Base-by-base conservation (phyloP, 2,797 vertebrate genomes). In the Hypotaenidia philippensis region DNA sequence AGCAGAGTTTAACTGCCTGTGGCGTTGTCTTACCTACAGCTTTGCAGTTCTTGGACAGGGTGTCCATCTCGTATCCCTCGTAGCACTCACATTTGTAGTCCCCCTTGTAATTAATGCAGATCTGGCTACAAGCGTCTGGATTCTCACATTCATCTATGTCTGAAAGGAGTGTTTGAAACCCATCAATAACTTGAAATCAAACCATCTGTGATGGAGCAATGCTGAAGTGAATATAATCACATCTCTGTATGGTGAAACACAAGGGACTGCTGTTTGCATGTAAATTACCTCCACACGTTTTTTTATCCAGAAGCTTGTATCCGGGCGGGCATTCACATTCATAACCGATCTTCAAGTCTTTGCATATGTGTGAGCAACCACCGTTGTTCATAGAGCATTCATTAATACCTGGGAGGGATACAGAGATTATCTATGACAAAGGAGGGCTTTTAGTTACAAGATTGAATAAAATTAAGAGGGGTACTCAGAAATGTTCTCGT, bases 71-170 rank as follows among this genome's bases (percentile, higher is more conserved):
- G 0, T 99, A 99, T 94, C 99, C 99, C 89, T 99, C 98, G 82
- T 99, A 99, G 97, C 99, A 99, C 95, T 99, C 99, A 9, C 99
- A 99, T 97, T 99, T 99, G 95, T 99, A 99, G 98, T 99, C 99
- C 49, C 99, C 99, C 98, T 99, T 99, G 98, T 99, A 99, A 98
- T 99, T 99, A 98, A 99, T 98, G 97, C 99, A 99, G 98, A 99
- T 99, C 97, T 99, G 99, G 98, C 99, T 99, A 98, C 99, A 99
- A 94, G 98, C 98, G 11, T 99, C 99, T 14, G 99, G 98, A 95
- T 99, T 99, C 98, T 99, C 98, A 95, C 99, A 99, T 97, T 99
- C 99, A 21, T 99, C 98, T 86, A 99, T 99, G 98, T 99, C 99
- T 99, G 98, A 80, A 97, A 97, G 87, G 91, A 96, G 92, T 90